phyloP scores from a whole-genome alignment of 2,113 vertebrate species.

The Varanus komodoensis region DNA sequence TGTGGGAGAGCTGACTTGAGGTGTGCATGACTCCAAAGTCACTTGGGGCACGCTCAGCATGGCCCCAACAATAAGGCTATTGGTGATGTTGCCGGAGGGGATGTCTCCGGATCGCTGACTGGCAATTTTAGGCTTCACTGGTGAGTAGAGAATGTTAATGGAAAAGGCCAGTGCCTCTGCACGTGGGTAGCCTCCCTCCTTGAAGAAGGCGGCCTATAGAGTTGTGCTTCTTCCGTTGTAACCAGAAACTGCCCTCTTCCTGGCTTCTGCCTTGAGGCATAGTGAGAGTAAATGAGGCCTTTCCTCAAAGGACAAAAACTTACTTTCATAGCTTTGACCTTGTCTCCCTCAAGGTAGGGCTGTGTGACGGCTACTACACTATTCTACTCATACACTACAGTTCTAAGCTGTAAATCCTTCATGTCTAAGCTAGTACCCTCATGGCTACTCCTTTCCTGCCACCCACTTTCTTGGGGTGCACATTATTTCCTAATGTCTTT shows the following conservation, averaged over 20 bases:
- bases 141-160: conserved; percentile 23
- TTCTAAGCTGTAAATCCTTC: neutral
- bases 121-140: conserved; percentile 6
- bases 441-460: too few relatives aligned
- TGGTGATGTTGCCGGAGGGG: neutral
- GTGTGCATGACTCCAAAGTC: neutral
- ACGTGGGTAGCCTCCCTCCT: neutral
- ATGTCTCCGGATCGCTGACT: neutral
- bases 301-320: neutral
- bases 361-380: neutral
- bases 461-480: neutral
- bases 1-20: neutral
- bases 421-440: neutral
- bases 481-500: neutral
- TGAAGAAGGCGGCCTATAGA: neutral
- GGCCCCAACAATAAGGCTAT: neutral
- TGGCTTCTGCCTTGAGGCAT: neutral
- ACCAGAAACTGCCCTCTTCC: neutral
- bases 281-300: conserved; percentile 6
- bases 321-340: neutral
- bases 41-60: neutral
- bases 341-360: neutral
- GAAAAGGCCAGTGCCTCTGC: neutral
- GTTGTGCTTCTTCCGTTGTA: neutral
- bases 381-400: neutral